Evolutionary conservation across 1,140 invertebrate species (phyloP), one percentile per base, ranked within the genome.

Genomic region (Lerema accius): DNA sequence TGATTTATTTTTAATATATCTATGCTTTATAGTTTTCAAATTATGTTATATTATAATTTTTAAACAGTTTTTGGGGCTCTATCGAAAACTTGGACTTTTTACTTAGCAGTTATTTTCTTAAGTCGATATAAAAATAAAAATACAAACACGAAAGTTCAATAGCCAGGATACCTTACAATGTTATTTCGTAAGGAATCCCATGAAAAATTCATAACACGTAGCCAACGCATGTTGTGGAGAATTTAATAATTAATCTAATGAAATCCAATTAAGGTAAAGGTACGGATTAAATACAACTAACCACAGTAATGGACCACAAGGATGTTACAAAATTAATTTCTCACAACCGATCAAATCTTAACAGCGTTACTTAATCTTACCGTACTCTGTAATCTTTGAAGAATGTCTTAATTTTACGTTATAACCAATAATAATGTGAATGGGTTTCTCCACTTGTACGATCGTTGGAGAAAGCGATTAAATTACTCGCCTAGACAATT

Each of bases 371-470:
- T 58, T 58, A 45, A 58, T 58, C 53, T 58, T 58, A 45, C 9
- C 53, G 23, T 45, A 45, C 19, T 43, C 23, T 16, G 40, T 46
- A 58, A 58, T 58, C 53, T 32, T 32, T 35, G 53, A 58, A 58
- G 53, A 58, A 58, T 58, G 40, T 58, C 53, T 58, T 58, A 58
- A 58, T 58, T 58, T 58, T 37, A 45, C 26, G 26, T 58, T 58
- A 58, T 45, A 45, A 45, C 23, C 39, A 26, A 55, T 56, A 58
- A 58, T 58, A n/a, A 10, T 55, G 4, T 51, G 32, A 23, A 5
- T 16, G 4, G 35, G 40, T 39, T 53, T 40, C 4, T 40, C 10
- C 50, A 11, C 35, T 53, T 23, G 35, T 53, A 32, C 9, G 28
- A 32, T 7, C 28, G 9, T 23, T 3, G 19, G 19, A 2, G 19